Base-by-base conservation (phyloP, 1,140 invertebrate genomes). In the Rhagoletis pomonella region DNA sequence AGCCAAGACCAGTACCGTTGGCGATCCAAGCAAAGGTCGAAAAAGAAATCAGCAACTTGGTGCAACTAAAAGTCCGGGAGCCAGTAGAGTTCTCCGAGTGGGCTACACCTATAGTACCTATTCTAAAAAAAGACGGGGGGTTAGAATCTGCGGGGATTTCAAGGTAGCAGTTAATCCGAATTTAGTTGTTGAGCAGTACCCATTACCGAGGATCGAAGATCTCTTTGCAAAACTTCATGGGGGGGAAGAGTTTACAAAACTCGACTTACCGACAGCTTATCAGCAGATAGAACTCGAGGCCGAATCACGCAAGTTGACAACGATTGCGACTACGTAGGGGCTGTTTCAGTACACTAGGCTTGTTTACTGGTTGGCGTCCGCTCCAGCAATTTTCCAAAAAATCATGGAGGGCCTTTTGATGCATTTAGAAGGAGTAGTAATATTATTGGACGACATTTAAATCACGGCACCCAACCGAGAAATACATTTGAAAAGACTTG, bases 41-140 rank as follows among this genome's bases (percentile, higher is more conserved):
- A 29, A 29, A 29, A 29, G 29, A 29, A 29, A 29, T 29, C 29
- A 89, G 93, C n/a, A 86, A 86, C 14, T 62, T 86, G 6, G 85
- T 64, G 17, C 85, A 81, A 12, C 89, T 92, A 87, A 89, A 88
- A 4, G 89, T 91, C 9, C 85, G 91, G 2, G 87, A 86, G 17
- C 88, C 88, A 10, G 59, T 89, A 29, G 86, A 88, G 39, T 88
- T 86, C 87, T 90, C 88, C 17, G 90, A 91, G 10, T 94, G 92
- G 93, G 93, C 90, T 9, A 92, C 93, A 29, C 93, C 93, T 0
- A 89, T 95, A 6, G 94, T 94, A 1, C 89, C 93, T 0, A 92
- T 95, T 19, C 60, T 93, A 58, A 95, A 95, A 90, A 89, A 88
- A 44, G 90, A 92, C 88, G 93, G 92, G 92, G 0, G 93, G 94